Base-by-base conservation (phyloP, 2,888 invertebrate species). In the Calliopum simillimum region DNA sequence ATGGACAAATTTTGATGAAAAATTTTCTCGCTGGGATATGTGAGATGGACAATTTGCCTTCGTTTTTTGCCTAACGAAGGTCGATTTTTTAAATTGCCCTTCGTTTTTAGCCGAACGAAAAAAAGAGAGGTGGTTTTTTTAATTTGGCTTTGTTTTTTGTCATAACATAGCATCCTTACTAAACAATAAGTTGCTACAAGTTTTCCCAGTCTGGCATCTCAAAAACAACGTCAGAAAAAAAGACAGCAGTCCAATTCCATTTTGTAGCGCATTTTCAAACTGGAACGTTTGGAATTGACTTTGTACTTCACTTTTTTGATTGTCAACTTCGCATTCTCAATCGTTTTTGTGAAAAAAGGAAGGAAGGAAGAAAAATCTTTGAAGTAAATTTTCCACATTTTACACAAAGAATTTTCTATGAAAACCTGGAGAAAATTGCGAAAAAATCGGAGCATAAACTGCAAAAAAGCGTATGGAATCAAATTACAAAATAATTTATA, bases 401-500 rank as follows among this genome's bases (percentile, higher is more conserved):
- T 25, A 23, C 16, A 33, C 46, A 46, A 44, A 46, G 21, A 61
- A 61, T 3, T 13, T 44, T 61, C 61, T 61, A 46, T 61, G 61
- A 46, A 61, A 61, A 61, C 5, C 23, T 11, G 23, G 44, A 3
- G 14, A 16, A 46, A 61, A n/a, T 12, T 8, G 14, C 6, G 1
- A 11, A 61, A 44, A 46, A 16, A 13, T 14, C 21, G 12, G 5
- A 25, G 21, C 21, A 44, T 14, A 23, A 19, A 12, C 46, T 13
- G 21, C 23, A 21, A 61, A 44, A 59, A 19, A n/a, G 33, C 46
- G 14, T 3, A 14, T 8, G 13, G 23, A 16, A 46, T 41, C 46
- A 23, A 33, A 61, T 44, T 43, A 8, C 41, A 3, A 46, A 46
- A 46, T 61, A 23, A 19, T 23, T 61, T 21, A 2, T 2, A 14